A percentile compares a stretch with the other conserved stretches of the same genome.
Evolutionary conservation across 2,113 vertebrate genomes (phyloP).

Genomic region (Cichladusa arquata): DNA sequence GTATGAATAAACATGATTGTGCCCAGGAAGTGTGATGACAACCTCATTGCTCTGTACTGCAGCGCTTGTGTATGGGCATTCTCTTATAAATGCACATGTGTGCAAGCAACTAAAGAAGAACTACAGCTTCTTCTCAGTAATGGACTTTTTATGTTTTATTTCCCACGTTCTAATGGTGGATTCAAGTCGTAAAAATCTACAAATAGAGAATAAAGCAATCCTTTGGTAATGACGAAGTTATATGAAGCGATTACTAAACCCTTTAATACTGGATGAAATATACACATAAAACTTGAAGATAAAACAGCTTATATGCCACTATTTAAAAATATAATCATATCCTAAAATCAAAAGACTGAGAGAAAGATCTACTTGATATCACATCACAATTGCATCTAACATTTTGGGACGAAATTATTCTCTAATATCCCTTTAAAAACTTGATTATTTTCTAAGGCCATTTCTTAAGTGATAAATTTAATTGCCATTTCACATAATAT

Average conservation of each 20-base stretch:
- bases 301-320: not conserved
- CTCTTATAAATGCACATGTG: not conserved
- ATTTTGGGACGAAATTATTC: not conserved
- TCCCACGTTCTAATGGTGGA: not conserved
- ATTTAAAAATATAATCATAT: not conserved
- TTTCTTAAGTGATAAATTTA: not conserved
- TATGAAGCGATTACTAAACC: not conserved
- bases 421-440: not conserved
- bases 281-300: not conserved
- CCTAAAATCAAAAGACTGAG: not conserved
- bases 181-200: not conserved
- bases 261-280: not conserved
- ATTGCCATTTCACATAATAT: not conserved
- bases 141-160: not conserved
- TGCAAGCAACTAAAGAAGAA: not conserved
- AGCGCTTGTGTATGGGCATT: not conserved
- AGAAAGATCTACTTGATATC: not conserved
- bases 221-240: not conserved
- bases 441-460: not conserved
- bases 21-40: not conserved
- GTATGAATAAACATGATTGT: not conserved
- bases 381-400: not conserved
- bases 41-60: not conserved
- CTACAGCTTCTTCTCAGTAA: not conserved
- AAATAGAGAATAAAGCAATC: not conserved